These are phyloP conservation scores for Pseudomugil tenellus DNA, from an alignment of 2,797 vertebrate genomes.

Conservation along the genomic window DNA sequence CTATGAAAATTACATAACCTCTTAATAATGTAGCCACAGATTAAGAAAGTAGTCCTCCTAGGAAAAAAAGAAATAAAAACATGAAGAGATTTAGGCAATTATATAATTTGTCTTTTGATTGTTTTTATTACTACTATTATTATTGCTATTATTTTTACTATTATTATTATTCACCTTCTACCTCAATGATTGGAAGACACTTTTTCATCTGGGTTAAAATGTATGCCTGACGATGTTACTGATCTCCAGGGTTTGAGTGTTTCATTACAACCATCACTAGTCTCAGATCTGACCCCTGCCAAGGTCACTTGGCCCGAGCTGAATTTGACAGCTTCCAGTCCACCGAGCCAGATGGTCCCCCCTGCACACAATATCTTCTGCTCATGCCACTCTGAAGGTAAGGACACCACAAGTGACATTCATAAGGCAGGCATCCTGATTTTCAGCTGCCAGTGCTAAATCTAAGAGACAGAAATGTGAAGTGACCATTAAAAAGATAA, in stretches of 20 bases:
- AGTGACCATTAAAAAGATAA: constrained; percentile 20
- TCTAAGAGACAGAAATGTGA: constrained; percentile 10
- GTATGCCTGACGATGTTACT: constrained; percentile 23
- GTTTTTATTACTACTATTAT: too few relatives aligned
- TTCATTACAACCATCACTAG: constrained; percentile 71
- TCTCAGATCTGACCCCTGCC: constrained; percentile 65
- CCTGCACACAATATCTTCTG: constrained; percentile 67
- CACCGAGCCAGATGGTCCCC: constrained; percentile 80
- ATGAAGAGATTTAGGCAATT: background rate
- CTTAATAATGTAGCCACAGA: too few relatives aligned
- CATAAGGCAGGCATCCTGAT: constrained; percentile 23
- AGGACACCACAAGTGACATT: constrained; percentile 74
- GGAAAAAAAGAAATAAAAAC: too few relatives aligned
- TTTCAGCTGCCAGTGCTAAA: constrained; percentile 25
- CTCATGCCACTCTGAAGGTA: constrained; percentile 73
- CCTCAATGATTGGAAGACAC: constrained; percentile 15
- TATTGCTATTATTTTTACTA: too few relatives aligned
- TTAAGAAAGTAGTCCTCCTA: too few relatives aligned
- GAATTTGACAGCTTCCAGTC: constrained; percentile 69
- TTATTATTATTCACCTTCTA: constrained; percentile 6
- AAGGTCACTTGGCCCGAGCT: constrained; percentile 79
- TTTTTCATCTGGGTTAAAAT: constrained; percentile 42
- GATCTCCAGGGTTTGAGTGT: constrained; percentile 56
- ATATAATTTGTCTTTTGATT: background rate
- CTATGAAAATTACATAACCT: too few relatives aligned